phyloP scores from a whole-genome alignment of 2,888 invertebrate genomes.

The Julus scanicus region DNA sequence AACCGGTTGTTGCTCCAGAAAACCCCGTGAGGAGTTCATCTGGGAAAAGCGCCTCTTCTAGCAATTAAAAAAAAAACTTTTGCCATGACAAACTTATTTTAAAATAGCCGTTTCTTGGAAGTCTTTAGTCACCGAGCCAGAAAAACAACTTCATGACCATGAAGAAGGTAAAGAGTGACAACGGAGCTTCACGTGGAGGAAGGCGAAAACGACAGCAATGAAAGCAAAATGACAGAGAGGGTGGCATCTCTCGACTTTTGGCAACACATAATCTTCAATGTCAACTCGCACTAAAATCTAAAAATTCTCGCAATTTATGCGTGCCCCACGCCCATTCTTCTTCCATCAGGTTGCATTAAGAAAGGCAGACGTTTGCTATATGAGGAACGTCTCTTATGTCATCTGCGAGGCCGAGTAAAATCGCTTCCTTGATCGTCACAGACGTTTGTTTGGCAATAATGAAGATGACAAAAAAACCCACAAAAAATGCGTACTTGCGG shows the following conservation, averaged over 20 bases:
- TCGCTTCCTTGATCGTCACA: slow-evolving; percentile 15
- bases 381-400: not conserved
- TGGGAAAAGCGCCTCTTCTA: too few species aligned
- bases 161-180: not conserved
- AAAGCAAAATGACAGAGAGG: slow-evolving; percentile 11
- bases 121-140: not conserved
- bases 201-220: not conserved
- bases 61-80: not conserved
- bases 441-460: slow-evolving; percentile 42
- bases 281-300: slow-evolving; percentile 1
- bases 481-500: not conserved
- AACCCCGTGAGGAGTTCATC: not conserved
- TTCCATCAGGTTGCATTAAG: slow-evolving; percentile 23
- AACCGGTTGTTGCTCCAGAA: slow-evolving; percentile 17
- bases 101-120: slow-evolving; percentile 14
- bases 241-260: slow-evolving; percentile 39
- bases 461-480: not conserved
- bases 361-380: not conserved
- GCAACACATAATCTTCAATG: slow-evolving; percentile 13
- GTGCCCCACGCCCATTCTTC: slow-evolving; percentile 38
- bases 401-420: not conserved
- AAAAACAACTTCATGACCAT: slow-evolving; percentile 5
- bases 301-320: slow-evolving; percentile 15
- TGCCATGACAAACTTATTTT: slow-evolving; percentile 13
- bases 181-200: not conserved